Evolutionary conservation across 2,797 vertebrate species (phyloP), one percentile per base, ranked within the genome.

Genomic region (Danio jaintianensis): DNA sequence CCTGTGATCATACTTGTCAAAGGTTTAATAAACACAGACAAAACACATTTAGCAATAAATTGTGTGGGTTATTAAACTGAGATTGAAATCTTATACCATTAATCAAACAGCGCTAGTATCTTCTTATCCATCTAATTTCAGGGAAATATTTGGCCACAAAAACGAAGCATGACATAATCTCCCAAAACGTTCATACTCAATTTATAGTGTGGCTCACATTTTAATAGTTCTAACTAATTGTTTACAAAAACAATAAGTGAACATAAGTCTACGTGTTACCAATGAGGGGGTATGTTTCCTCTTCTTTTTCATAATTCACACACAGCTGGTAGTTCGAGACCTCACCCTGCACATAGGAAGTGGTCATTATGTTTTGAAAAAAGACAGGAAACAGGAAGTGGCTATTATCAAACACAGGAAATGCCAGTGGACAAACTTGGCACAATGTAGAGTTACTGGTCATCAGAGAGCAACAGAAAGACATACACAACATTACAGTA

Each of bases 241-340:
- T 18, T 18, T 9, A 55, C 11, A 22, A 56, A 22, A 18, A 55
- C 53, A 55, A 20, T 20, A 20, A 16, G 58, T 38, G 7, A 29
- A 16, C 12, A 20, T 48, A 43, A 12, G 29, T 36, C 64, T 42
- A 7, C 43, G 7, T 56, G 4, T 58, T 90, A 95, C 94, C 93
- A 80, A 94, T 90, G 40, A 95, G 92, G 29, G 92, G 92, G 66
- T 90, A 93, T 18, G 89, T 85, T 63, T 91, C 76, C 45, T 92
- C 91, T 63, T 93, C 91, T 79, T 91, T 93, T 82, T 91, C 91
- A 47, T 92, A 85, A 64, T 92, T 85, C 62, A 93, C 93, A 90
- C 94, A 94, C 62, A 94, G 91, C 69, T 92, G 90, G 81, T 94
- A 88, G 82, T 94, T 91, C 18, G 79, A 89, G 56, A 90, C 85